These are phyloP conservation scores for Pyrrhia umbra DNA, from an alignment of 2,888 invertebrate genomes.

Conservation along the genomic window DNA sequence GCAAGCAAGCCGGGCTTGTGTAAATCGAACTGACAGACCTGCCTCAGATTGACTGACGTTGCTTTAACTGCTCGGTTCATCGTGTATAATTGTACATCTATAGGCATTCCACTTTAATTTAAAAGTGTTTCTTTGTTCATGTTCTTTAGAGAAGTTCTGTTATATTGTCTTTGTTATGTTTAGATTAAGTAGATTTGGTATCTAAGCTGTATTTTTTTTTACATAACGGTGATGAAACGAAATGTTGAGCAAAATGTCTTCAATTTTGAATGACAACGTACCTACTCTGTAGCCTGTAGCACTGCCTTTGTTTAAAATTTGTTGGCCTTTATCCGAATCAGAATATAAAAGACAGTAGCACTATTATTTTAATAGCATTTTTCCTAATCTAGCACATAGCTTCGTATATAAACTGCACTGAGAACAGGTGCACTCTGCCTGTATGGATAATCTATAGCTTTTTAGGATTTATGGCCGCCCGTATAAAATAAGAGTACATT, in stretches of 20 bases:
- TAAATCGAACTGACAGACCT: conserved; percentile 86
- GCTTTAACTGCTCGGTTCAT: conserved; percentile 77
- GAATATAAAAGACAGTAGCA: conserved; percentile 13
- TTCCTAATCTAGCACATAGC: conserved; percentile 51
- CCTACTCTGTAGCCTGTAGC: no score
- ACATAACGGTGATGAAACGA: background rate
- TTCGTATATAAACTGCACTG: conserved; percentile 55
- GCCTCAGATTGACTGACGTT: conserved; percentile 83
- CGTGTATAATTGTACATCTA: conserved; percentile 62
- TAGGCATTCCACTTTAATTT: conserved; percentile 45
- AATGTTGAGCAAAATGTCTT: background rate
- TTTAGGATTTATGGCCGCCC: conserved; percentile 58
- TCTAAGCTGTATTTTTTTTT: no score
- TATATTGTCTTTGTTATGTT: conserved; percentile 1
- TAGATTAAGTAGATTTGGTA: background rate
- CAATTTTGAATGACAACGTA: no score
- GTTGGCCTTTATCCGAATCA: conserved; percentile 20
- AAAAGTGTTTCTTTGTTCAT: conserved; percentile 31
- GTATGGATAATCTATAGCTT: conserved; percentile 63
- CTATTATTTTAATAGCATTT: conserved; percentile 47
- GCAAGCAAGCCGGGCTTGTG: conserved; percentile 73
- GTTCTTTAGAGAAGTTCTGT: background rate
- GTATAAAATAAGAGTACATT: conserved; percentile 58
- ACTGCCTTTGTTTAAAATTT: background rate
- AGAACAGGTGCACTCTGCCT: conserved; percentile 62